A percentile compares a stretch with the other conserved stretches of the same genome.
These are phyloP conservation scores for Theristus sp. DNA, from an alignment of 2,888 invertebrate species.

Conservation along the genomic window DNA sequence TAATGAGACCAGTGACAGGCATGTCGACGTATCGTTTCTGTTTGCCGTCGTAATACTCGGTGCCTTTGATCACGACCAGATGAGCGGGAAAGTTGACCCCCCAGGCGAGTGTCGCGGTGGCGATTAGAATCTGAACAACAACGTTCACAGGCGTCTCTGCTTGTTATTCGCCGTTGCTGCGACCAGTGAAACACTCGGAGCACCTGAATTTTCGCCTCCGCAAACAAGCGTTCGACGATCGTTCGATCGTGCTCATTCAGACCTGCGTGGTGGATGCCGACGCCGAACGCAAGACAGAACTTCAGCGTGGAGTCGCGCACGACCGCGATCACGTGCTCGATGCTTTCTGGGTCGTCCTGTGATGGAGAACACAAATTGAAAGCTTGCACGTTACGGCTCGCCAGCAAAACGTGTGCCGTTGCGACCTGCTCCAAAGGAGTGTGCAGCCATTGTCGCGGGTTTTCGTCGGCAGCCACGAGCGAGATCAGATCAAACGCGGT, in stretches of 20 bases:
- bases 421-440: too few species aligned
- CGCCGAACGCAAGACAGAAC: constrained; percentile 81
- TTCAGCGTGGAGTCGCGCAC: constrained; percentile 69
- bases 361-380: neutral
- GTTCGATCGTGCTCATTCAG: constrained; percentile 74
- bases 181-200: too few species aligned
- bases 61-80: constrained; percentile 91
- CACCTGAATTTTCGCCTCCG: constrained; percentile 81
- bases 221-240: constrained; percentile 77
- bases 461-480: constrained; percentile 66
- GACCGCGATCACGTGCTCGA: constrained; percentile 41
- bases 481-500: constrained; percentile 84
- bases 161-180: too few species aligned
- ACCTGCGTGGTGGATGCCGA: constrained; percentile 96
- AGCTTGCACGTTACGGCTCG: too few species aligned
- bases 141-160: too few species aligned
- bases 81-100: constrained; percentile 98
- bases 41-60: constrained; percentile 95
- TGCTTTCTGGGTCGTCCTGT: neutral
- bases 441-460: constrained; percentile 79
- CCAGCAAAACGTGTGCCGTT: too few species aligned
- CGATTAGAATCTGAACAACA: constrained; percentile 53
- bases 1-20: constrained; percentile 67
- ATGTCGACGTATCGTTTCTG: constrained; percentile 90
- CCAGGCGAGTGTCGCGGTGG: constrained; percentile 95